A percentile compares a stretch with the other conserved stretches of the same genome.
These are phyloP conservation scores for Trichonephila inaurata DNA, from an alignment of 1,140 invertebrate genomes.

Conservation along the genomic window DNA sequence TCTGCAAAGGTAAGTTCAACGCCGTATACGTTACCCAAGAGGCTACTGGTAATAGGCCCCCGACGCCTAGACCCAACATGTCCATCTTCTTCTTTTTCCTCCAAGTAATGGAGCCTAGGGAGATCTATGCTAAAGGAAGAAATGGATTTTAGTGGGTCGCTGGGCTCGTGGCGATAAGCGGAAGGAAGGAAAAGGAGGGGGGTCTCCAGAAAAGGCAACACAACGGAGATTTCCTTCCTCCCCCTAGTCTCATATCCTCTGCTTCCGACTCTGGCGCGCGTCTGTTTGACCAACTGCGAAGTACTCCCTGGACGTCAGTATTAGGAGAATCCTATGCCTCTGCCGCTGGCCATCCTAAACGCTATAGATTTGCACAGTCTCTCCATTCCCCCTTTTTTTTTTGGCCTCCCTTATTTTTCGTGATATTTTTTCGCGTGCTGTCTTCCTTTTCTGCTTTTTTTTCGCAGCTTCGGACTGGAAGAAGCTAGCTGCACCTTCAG, in stretches of 20 bases:
- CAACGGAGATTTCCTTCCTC: slow-evolving; percentile 23
- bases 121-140: slow-evolving; percentile 69
- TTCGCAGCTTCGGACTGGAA: slow-evolving; percentile 26
- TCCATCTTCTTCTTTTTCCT: slow-evolving; percentile 67
- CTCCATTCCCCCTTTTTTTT: slow-evolving; percentile 10
- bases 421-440: slow-evolving; percentile 57
- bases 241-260: background rate
- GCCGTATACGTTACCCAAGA: slow-evolving; percentile 63
- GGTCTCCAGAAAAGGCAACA: slow-evolving; percentile 56
- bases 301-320: slow-evolving; percentile 71
- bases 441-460: slow-evolving; percentile 36
- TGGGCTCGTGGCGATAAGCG: slow-evolving; percentile 72
- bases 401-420: slow-evolving; percentile 48
- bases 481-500: slow-evolving; percentile 65
- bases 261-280: slow-evolving; percentile 55
- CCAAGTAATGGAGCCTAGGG: slow-evolving; percentile 74
- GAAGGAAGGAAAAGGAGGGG: background rate
- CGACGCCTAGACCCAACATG: slow-evolving; percentile 68
- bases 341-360: slow-evolving; percentile 71
- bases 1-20: slow-evolving; percentile 67
- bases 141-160: slow-evolving; percentile 75
- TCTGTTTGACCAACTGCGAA: slow-evolving; percentile 77
- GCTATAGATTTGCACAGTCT: slow-evolving; percentile 75
- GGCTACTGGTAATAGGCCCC: slow-evolving; percentile 72
- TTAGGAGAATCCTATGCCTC: slow-evolving; percentile 62